These are phyloP conservation scores for Mobula hypostoma DNA, from an alignment of 2,113 vertebrate species.

Conservation along the genomic window DNA sequence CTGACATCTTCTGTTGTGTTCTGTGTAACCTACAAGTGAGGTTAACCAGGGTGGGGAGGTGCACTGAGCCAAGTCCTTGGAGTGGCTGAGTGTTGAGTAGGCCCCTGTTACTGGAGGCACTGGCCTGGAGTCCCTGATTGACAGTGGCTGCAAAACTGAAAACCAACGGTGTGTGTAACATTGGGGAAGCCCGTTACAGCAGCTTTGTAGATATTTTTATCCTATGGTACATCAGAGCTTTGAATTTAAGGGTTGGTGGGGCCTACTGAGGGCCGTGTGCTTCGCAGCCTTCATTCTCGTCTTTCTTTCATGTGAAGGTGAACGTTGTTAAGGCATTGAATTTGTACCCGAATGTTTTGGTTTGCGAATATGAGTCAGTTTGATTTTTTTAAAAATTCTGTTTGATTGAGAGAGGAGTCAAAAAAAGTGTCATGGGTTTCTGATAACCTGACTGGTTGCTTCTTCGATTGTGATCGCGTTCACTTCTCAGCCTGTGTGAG, in stretches of 20 bases:
- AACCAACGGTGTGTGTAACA: background rate
- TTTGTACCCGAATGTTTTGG: too few relatives aligned
- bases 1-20: background rate
- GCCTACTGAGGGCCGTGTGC: too few relatives aligned
- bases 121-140: background rate
- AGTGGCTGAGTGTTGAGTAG: background rate
- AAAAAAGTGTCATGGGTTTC: too few relatives aligned
- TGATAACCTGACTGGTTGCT: too few relatives aligned
- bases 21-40: background rate
- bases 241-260: background rate
- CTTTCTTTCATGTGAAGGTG: background rate
- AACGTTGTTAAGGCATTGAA: background rate
- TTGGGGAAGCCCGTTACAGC: background rate
- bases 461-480: too few relatives aligned
- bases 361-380: too few relatives aligned
- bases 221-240: background rate
- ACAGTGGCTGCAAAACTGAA: background rate
- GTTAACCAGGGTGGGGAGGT: background rate
- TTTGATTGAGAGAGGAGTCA: too few relatives aligned
- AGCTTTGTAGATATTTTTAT: background rate
- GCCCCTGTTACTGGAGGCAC: background rate
- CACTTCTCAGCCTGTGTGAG: too few relatives aligned
- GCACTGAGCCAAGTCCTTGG: background rate
- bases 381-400: too few relatives aligned
- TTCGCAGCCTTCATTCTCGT: background rate